A percentile compares a stretch with the other conserved stretches of the same genome.
Evolutionary conservation across 2,797 vertebrate species (phyloP).

Genomic region (Lacerta viridis): DNA sequence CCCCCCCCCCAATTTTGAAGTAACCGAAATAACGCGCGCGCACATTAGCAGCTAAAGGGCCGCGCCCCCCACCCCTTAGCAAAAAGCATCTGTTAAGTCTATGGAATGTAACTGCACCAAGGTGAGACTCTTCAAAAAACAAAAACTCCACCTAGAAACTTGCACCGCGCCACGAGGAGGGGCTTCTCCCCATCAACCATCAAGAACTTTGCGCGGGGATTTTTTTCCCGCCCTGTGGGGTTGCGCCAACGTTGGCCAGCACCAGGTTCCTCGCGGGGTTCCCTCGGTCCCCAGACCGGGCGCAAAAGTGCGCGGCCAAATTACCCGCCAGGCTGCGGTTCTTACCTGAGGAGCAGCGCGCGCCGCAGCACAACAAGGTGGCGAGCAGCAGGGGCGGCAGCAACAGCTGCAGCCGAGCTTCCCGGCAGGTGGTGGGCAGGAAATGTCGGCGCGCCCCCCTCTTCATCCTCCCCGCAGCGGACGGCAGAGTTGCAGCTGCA

Average conservation of each 20-base stretch:
- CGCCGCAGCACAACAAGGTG: constrained; percentile 31
- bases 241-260: background rate
- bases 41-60: too few species aligned
- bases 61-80: too few species aligned
- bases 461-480: background rate
- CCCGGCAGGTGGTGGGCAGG: constrained; percentile 23
- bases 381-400: background rate
- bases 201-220: background rate
- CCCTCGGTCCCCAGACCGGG: background rate
- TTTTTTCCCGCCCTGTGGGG: background rate
- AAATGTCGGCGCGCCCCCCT: constrained; percentile 2
- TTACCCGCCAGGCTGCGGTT: background rate
- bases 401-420: constrained; percentile 32
- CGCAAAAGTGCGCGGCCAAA: background rate
- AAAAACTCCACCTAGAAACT: background rate
- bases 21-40: too few species aligned
- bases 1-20: too few species aligned
- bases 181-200: background rate
- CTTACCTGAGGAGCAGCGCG: constrained; percentile 52
- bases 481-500: background rate
- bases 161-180: background rate
- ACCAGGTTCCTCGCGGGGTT: background rate
- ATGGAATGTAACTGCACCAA: background rate
- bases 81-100: too few species aligned
- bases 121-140: too few species aligned